phyloP scores from a whole-genome alignment of 2,888 invertebrate species.

The Patella ulyssiponensis region DNA sequence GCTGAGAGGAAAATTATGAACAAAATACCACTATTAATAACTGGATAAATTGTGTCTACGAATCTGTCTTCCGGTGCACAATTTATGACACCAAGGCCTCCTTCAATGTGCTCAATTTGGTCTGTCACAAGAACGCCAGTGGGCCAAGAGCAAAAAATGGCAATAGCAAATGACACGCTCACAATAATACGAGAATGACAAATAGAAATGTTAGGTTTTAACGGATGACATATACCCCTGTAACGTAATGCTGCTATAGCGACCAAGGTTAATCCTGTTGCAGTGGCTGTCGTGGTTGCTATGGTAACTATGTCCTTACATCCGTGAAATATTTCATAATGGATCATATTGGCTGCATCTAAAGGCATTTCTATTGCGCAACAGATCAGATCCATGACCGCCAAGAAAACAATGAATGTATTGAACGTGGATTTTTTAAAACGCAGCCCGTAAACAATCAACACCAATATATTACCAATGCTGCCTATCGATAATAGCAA shows the following conservation, averaged over 20 bases:
- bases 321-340: neutral
- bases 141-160: neutral
- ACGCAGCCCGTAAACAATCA: slow-evolving; percentile 1
- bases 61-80: slow-evolving; percentile 11
- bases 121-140: neutral
- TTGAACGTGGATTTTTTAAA: neutral
- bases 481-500: neutral
- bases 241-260: slow-evolving; percentile 3
- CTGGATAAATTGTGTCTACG: slow-evolving; percentile 6
- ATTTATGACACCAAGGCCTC: slow-evolving; percentile 5
- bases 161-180: neutral
- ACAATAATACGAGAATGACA: neutral
- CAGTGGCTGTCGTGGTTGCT: slow-evolving; percentile 3
- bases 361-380: neutral
- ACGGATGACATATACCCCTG: neutral
- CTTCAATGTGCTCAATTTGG: neutral
- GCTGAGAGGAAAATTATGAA: slow-evolving; percentile 12
- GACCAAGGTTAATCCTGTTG: neutral
- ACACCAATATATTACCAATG: neutral
- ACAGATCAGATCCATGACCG: neutral
- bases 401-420: neutral
- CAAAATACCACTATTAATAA: slow-evolving; percentile 4
- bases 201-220: slow-evolving; percentile 1
- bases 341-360: neutral
- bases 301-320: neutral